phyloP scores from a whole-genome alignment of 2,113 vertebrate species.

The Ellobius talpinus region DNA sequence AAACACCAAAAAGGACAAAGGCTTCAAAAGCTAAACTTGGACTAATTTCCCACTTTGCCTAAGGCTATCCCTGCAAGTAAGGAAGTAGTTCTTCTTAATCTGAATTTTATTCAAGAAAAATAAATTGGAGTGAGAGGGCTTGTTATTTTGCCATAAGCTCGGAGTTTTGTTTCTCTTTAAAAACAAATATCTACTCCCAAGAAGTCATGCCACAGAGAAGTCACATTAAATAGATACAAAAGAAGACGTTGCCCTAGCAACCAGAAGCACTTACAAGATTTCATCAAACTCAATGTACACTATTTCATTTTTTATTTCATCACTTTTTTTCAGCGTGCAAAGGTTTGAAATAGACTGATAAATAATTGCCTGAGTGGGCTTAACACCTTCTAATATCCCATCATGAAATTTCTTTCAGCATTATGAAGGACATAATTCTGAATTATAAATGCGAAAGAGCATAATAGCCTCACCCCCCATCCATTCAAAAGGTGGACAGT shows the following conservation, averaged over 20 bases:
- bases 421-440: constrained; percentile 44
- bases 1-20: constrained; percentile 9
- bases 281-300: constrained; percentile 58
- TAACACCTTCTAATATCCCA: constrained; percentile 49
- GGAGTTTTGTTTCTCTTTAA: constrained; percentile 46
- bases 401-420: constrained; percentile 52
- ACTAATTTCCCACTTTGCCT: constrained; percentile 46
- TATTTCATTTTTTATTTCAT: constrained; percentile 58
- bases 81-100: constrained; percentile 21
- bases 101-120: constrained; percentile 61
- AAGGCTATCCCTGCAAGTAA: background rate
- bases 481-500: constrained; percentile 75
- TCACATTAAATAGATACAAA: constrained; percentile 71
- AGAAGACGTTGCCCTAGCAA: constrained; percentile 78
- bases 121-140: background rate
- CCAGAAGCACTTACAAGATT: constrained; percentile 71
- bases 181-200: constrained; percentile 68
- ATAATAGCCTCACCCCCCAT: constrained; percentile 65
- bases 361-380: constrained; percentile 28
- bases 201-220: constrained; percentile 70
- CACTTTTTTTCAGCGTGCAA: constrained; percentile 45
- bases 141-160: constrained; percentile 38
- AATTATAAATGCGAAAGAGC: constrained; percentile 32
- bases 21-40: constrained; percentile 3
- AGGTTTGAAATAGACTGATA: constrained; percentile 61